Base-by-base conservation (phyloP, 1,140 invertebrate genomes). In the Apis laboriosa region DNA sequence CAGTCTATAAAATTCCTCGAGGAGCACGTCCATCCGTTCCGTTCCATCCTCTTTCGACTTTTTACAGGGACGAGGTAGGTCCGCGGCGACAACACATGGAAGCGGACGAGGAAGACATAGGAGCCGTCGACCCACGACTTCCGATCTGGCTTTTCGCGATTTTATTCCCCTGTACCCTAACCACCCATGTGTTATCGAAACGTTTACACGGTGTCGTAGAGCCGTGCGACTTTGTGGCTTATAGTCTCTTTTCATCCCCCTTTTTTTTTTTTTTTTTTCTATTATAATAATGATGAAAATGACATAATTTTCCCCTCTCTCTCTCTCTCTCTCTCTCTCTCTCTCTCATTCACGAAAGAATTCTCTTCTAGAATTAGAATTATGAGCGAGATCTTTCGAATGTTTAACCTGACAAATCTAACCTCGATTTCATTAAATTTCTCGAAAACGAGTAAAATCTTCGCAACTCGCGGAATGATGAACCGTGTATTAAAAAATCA, bases 1-100 rank as follows among this genome's bases (percentile, higher is more conserved):
- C 70, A 67, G 84, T 85, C 84, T 77, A 85, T 85, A 85, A 83
- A 85, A 83, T 83, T 83, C 56, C 67, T 77, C 17, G 28, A 73
- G 80, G 56, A 85, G 49, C 34, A 81, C 68, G 75, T 49, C 84
- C 84, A 51, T 83, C 74, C 80, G 60, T 19, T 60, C 53, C 68
- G 72, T 84, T 84, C 68, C 49, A 73, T 70, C 56, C 49, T 34
- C 56, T 43, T 43, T 64, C 28, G 34, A 79, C 43, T 79, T 83
- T 73, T 66, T 70, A 67, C 68, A n/a, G 19, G 53, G 11, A 58
- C 51, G 56, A 63, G 43, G 34, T 43, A 43, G 34, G 75, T 49
- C 28, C 21, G 56, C 43, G 34, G 28, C 68, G 73, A 61, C 73
- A 43, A 77, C 56, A 49, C 43, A 66, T 67, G 56, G 28, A 34